Evolutionary conservation across 2,113 vertebrate genomes (phyloP), one percentile per base, ranked within the genome.

Genomic region (Uria aalge): DNA sequence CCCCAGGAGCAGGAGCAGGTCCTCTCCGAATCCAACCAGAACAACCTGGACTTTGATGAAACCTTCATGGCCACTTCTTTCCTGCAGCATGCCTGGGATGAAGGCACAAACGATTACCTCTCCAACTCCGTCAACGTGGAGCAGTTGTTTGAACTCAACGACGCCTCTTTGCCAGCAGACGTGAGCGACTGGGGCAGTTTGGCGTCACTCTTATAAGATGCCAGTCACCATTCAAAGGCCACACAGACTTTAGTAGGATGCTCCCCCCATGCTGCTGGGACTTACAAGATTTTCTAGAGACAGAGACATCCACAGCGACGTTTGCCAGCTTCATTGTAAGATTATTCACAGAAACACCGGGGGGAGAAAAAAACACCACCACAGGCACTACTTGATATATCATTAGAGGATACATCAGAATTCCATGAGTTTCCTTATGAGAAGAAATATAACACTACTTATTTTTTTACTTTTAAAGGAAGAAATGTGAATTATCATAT

Each of bases 1-100:
- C 96, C 98, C 3, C 95, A 97, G 29, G 97, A 90, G 29, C 97
- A 96, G 50, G 96, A 90, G 40, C 97, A 97, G 22, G 91, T 97
- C 9, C 74, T 98, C 76, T 92, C 66, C 0, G 98, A 98, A 79
- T 97, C 97, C 69, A 98, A 90, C 36, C 98, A 98, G 40, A 97
- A 98, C 92, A 98, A 97, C 85, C 95, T 98, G 83, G 99, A 99
- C 98, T 98, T 99, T 67, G 99, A 99, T 0, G 99, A 99, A 98
- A 99, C 99, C 79, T 99, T 99, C 90, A 96, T 99, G 91, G 99
- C 99, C 84, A 99, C 99, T 0, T 98, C 99, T 30, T 99, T 99
- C 95, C 98, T 99, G 96, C 99, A 99, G 96, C 98, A 98, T 32
- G 98, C 98, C 50, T 99, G 99, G 99, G 99, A 99, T 1, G 99